These are phyloP conservation scores for Austrofundulus limnaeus DNA, from an alignment of 2,113 vertebrate genomes.

Conservation along the genomic window DNA sequence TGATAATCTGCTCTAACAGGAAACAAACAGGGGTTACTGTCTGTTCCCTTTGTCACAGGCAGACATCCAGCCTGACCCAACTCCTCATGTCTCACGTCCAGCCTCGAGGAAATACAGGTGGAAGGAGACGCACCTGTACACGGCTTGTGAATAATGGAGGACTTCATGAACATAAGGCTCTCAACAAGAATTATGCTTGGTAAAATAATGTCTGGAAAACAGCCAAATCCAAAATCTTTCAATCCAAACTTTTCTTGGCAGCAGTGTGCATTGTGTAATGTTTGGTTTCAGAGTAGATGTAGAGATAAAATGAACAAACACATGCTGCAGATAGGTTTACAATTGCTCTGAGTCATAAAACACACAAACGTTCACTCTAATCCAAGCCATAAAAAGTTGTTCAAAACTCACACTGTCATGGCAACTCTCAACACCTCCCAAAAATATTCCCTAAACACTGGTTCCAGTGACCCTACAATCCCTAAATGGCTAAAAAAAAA, in stretches of 20 bases:
- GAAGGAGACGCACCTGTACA: slow-evolving; percentile 17
- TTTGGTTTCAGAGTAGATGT: slow-evolving; percentile 14
- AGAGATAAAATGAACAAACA: slow-evolving; percentile 27
- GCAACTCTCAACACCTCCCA: slow-evolving; percentile 12
- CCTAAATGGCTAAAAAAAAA: not conserved
- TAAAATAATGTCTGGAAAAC: not conserved
- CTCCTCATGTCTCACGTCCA: slow-evolving; percentile 27
- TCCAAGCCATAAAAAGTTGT: slow-evolving; percentile 18
- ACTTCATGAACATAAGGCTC: not conserved
- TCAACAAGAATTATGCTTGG: not conserved
- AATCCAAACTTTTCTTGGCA: not conserved
- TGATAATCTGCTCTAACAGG: slow-evolving; percentile 70
- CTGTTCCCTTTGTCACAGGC: slow-evolving; percentile 59
- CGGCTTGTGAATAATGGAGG: not conserved
- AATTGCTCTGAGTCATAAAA: slow-evolving; percentile 1
- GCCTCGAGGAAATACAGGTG: slow-evolving; percentile 22
- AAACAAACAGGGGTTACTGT: slow-evolving; percentile 71
- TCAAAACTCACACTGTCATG: slow-evolving; percentile 2
- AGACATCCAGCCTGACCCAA: slow-evolving; percentile 40
- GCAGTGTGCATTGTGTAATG: not conserved
- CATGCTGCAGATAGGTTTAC: slow-evolving; percentile 7
- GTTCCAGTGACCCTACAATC: not conserved
- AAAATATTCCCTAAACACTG: slow-evolving; percentile 27
- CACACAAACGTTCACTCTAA: not conserved
- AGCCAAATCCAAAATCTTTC: not conserved